Base-by-base conservation (phyloP, 2,113 vertebrate species). In the Micronycteris hirsuta region DNA sequence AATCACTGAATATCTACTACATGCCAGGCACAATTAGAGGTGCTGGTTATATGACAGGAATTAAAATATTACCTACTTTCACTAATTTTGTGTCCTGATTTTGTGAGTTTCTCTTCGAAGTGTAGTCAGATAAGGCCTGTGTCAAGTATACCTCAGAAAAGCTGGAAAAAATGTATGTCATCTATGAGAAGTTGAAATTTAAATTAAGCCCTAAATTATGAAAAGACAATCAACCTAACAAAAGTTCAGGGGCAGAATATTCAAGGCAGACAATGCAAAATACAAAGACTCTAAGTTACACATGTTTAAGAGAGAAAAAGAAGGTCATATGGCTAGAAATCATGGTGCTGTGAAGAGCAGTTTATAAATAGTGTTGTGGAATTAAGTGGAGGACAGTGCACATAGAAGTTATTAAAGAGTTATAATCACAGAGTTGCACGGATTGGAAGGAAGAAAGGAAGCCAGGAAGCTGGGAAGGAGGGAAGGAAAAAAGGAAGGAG, bases 71-170 rank as follows among this genome's bases (percentile, higher is more conserved):
- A 85, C 22, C 4, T 36, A 33, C 8, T 49, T 31, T 68, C 70
- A 67, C 76, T 83, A 95, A 49, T 82, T 67, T 81, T 86, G 20
- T 81, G 56, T 38, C 73, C 38, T 71, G 31, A 70, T 45, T 89
- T 65, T 95, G 15, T 28, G 36, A 86, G 70, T 33, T 56, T 58
- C 33, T 92, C 19, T 74, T 33, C 5, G 33, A 33, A 68, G 45
- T 13, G 3, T 7, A 61, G 7, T 54, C 16, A 92, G 45, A 56
- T 73, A 49, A 82, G 38, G 8, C 2, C 38, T 67, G 2, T 67
- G 45, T 91, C 24, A 70, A 52, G 52, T 54, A 36, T 68, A 56
- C 33, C 20, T 83, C 47, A 68, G 28, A 49, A 88, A 88, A 58
- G 2, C 19, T 49, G 38, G 33, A 3, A 43, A 16, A 36, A 19